These are phyloP conservation scores for Pyrochroa serraticornis DNA, from an alignment of 2,888 invertebrate genomes.

Conservation along the genomic window DNA sequence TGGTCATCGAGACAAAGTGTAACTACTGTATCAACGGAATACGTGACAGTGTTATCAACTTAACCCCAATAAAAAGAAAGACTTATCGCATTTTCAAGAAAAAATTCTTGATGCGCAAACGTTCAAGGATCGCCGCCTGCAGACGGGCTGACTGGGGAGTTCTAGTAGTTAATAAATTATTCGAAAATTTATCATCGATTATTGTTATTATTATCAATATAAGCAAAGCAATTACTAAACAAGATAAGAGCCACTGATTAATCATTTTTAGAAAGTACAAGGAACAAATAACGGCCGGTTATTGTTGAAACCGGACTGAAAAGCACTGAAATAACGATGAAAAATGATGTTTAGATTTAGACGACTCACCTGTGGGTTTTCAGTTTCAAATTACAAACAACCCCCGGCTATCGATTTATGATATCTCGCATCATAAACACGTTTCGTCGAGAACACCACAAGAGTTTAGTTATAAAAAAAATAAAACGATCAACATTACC, in stretches of 20 bases:
- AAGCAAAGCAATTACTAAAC: too few relatives aligned
- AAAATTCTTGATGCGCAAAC: slow-evolving; percentile 5
- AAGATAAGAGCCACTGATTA: not conserved
- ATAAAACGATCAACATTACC: not conserved
- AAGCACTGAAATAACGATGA: too few relatives aligned
- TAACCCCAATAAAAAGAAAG: slow-evolving; percentile 11
- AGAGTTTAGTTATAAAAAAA: not conserved
- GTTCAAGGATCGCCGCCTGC: slow-evolving; percentile 13
- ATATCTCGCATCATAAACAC: not conserved
- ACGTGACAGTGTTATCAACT: slow-evolving; percentile 21
- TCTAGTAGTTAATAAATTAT: slow-evolving; percentile 12
- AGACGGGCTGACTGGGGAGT: slow-evolving; percentile 1
- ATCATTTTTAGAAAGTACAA: slow-evolving; percentile 1
- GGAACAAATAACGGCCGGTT: too few relatives aligned
- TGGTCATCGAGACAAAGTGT: too few relatives aligned
- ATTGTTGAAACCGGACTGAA: too few relatives aligned
- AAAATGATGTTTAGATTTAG: too few relatives aligned
- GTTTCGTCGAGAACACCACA: too few relatives aligned
- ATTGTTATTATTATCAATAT: not conserved
- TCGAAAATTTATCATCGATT: slow-evolving; percentile 15
- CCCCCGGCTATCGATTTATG: slow-evolving; percentile 1
- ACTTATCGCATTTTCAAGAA: not conserved
- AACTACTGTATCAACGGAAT: not conserved
- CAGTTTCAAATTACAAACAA: slow-evolving; percentile 13
- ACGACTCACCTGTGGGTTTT: slow-evolving; percentile 20